Conservation (phyloP, 1,140 invertebrate species). For the Propsilocerus akamusi region DNA sequence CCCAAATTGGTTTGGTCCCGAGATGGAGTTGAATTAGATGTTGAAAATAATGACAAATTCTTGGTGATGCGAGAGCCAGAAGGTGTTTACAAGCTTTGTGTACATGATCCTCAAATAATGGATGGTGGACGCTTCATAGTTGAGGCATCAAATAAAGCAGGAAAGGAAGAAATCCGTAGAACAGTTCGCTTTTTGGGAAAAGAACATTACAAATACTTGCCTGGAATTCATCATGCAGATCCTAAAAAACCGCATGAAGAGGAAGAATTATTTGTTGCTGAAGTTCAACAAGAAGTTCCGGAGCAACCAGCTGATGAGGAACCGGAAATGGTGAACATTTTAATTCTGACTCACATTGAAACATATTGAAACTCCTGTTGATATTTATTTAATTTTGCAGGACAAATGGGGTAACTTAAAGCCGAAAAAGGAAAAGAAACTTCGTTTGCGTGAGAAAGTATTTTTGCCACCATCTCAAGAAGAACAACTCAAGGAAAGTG, state of each 20-base stretch:
- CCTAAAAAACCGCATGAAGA: slow-evolving; percentile 7
- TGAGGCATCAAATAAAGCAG: slow-evolving; percentile 18
- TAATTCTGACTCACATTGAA: background rate
- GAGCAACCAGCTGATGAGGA: background rate
- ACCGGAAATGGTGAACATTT: background rate
- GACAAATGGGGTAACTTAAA: background rate
- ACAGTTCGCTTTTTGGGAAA: slow-evolving; percentile 19
- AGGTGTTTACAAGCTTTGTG: slow-evolving; percentile 18
- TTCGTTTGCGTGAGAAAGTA: background rate
- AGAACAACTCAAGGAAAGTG: background rate
- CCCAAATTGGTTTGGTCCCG: background rate
- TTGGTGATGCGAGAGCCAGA: slow-evolving; percentile 18
- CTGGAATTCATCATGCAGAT: slow-evolving; percentile 23
- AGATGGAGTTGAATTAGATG: background rate
- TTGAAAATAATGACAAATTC: slow-evolving; percentile 13
- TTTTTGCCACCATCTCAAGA: background rate
- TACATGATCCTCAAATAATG: slow-evolving; percentile 17
- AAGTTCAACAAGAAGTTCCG: background rate
- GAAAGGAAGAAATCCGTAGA: slow-evolving; percentile 19
- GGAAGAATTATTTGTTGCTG: background rate
- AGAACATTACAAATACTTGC: slow-evolving; percentile 20
- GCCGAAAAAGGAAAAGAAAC: background rate
- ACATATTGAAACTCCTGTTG: background rate
- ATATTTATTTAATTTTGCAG: no score
- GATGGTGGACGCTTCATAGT: slow-evolving; percentile 21